A percentile compares a stretch with the other conserved stretches of the same genome.
Conservation (phyloP, 2,888 invertebrate genomes). For the Heteromyza rotundicornis region DNA sequence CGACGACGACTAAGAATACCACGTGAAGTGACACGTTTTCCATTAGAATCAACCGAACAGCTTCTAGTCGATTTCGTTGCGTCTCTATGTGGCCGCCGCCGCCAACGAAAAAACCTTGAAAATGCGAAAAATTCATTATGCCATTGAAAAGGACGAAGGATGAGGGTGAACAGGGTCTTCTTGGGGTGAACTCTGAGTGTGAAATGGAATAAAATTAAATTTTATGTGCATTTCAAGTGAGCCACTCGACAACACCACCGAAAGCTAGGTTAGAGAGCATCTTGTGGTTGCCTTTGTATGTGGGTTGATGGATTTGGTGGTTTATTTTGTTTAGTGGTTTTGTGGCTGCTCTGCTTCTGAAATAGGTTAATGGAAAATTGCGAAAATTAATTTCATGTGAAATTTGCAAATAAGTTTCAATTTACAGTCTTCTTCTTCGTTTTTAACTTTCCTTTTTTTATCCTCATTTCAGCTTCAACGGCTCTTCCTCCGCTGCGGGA, state of each 20-base stretch:
- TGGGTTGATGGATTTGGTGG: too few relatives aligned
- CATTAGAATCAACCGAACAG: background rate
- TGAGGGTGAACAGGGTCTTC: background rate
- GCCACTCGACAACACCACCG: background rate
- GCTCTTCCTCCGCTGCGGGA: conserved; percentile 26
- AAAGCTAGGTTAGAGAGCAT: background rate
- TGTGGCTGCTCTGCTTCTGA: background rate
- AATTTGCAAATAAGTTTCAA: background rate
- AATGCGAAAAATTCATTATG: conserved; percentile 9
- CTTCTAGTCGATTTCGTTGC: too few relatives aligned
- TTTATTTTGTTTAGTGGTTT: too few relatives aligned
- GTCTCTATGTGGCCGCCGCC: too few relatives aligned
- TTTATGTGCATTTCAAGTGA: conserved; percentile 4
- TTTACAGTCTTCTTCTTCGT: background rate
- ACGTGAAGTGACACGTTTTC: conserved; percentile 3
- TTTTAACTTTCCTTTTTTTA: conserved; percentile 8
- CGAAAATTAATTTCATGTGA: background rate
- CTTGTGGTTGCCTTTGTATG: background rate
- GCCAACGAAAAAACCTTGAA: background rate
- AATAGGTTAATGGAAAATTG: background rate
- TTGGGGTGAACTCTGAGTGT: background rate
- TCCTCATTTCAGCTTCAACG: conserved; percentile 48
- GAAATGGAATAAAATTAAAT: conserved; percentile 2
- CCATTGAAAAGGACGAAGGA: background rate
- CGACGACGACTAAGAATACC: background rate